A percentile compares a stretch with the other conserved stretches of the same genome.
phyloP scores from a whole-genome alignment of 2,797 vertebrate genomes.

The Denticeps clupeoides region DNA sequence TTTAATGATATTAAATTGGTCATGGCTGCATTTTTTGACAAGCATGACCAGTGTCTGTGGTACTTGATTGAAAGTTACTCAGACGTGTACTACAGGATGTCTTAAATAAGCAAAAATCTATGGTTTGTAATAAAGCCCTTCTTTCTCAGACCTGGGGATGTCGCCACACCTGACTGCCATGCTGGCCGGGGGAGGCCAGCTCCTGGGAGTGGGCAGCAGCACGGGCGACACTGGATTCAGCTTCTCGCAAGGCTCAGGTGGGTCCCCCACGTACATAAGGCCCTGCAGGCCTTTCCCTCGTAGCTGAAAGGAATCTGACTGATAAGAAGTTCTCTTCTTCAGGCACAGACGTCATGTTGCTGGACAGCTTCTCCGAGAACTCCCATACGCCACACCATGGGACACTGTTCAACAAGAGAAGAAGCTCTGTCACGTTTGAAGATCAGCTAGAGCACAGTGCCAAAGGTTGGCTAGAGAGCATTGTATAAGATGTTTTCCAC shows the following conservation, averaged over 20 bases:
- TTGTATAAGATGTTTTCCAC: constrained; percentile 40
- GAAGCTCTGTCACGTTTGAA: constrained; percentile 94
- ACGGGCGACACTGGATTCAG: constrained; percentile 95
- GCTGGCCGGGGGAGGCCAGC: constrained; percentile 76
- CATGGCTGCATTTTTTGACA: too few species aligned
- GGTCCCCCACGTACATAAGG: constrained; percentile 11
- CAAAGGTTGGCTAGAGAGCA: too few species aligned
- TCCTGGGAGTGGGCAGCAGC: constrained; percentile 84
- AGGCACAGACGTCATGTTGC: constrained; percentile 94
- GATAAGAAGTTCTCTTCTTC: constrained; percentile 2
- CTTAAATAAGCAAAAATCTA: too few species aligned
- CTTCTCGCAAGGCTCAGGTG: constrained; percentile 95
- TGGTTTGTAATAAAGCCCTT: too few species aligned
- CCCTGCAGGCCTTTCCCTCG: too few species aligned
- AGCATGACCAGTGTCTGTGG: too few species aligned
- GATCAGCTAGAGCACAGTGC: constrained; percentile 82
- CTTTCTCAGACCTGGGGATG: constrained; percentile 82
- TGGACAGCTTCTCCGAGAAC: constrained; percentile 79
- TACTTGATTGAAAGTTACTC: too few species aligned
- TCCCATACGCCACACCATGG: constrained; percentile 48
- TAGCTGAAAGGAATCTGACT: too few species aligned
- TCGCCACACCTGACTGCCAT: constrained; percentile 94
- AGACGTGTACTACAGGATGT: too few species aligned
- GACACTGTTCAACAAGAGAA: constrained; percentile 64
- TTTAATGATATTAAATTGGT: too few species aligned